phyloP scores from a whole-genome alignment of 1,140 invertebrate genomes.

The Phenacoccus solenopsis region DNA sequence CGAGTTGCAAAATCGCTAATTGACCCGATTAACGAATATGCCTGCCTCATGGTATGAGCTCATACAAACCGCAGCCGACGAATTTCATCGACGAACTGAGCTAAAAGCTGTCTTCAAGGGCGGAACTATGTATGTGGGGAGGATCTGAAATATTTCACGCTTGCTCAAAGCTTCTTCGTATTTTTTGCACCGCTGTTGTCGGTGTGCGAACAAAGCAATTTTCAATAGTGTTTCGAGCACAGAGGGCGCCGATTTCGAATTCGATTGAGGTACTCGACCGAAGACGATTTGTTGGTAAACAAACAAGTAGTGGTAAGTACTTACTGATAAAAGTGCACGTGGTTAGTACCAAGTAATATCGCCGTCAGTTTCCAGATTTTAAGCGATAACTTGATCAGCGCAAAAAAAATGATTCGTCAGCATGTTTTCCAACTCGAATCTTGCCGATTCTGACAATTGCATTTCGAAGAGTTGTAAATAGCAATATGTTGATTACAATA shows the following conservation, averaged over 20 bases:
- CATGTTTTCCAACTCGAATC: neutral
- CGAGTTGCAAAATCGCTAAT: neutral
- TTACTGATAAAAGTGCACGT: neutral
- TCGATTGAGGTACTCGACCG: neutral
- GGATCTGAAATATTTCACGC: neutral
- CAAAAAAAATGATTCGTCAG: neutral
- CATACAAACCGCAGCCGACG: neutral
- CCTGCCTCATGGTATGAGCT: neutral
- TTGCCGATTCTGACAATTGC: neutral
- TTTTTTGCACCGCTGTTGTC: neutral
- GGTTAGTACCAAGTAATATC: neutral
- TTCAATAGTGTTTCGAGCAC: neutral
- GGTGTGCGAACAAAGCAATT: neutral
- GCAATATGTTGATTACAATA: too few relatives aligned
- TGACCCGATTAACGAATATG: neutral
- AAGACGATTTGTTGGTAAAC: too few relatives aligned
- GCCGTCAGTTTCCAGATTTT: neutral
- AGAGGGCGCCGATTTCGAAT: constrained; percentile 12
- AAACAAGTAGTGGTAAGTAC: neutral
- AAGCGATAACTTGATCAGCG: neutral
- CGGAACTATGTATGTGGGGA: neutral
- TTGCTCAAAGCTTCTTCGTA: neutral
- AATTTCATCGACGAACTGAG: neutral
- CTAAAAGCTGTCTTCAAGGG: neutral
- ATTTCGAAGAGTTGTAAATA: too few relatives aligned